Evolutionary conservation across 2,888 invertebrate species (phyloP).

Genomic region (Lomographa bimaculata): DNA sequence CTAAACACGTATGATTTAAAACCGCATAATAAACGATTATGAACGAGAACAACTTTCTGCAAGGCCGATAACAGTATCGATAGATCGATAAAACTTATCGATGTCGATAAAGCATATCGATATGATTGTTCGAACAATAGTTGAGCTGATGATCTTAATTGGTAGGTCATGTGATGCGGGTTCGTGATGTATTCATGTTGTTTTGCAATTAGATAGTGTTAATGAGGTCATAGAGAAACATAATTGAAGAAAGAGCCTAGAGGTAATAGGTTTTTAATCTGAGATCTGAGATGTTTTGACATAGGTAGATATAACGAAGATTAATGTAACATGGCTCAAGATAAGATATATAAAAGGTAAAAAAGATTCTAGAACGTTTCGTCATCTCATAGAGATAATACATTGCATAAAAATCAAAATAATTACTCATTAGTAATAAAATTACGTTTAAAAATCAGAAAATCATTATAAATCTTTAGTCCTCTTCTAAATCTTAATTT

Average conservation of each 20-base stretch:
- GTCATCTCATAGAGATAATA: too few species aligned
- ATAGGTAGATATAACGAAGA: too few species aligned
- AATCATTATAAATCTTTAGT: too few species aligned
- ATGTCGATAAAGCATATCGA: too few species aligned
- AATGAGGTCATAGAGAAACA: slow-evolving; percentile 18
- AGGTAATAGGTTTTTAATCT: not conserved
- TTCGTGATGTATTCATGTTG: slow-evolving; percentile 24
- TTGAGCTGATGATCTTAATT: slow-evolving; percentile 24
- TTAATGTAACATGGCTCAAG: too few species aligned
- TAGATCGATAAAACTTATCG: slow-evolving; percentile 25
- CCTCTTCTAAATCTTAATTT: too few species aligned
- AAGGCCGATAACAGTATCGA: slow-evolving; percentile 24
- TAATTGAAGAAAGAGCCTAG: slow-evolving; percentile 3
- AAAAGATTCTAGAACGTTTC: too few species aligned
- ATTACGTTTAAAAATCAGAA: too few species aligned
- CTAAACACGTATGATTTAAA: not conserved
- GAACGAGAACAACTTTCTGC: slow-evolving; percentile 20
- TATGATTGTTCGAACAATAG: slow-evolving; percentile 28
- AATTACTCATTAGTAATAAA: too few species aligned
- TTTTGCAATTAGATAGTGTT: slow-evolving; percentile 22
- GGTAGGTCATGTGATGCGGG: slow-evolving; percentile 22
- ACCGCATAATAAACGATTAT: slow-evolving; percentile 10
- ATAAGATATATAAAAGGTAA: too few species aligned
- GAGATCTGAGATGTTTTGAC: too few species aligned
- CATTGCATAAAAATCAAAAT: too few species aligned